Base-by-base conservation (phyloP, 2,797 vertebrate genomes). In the Sebastes oblongus region DNA sequence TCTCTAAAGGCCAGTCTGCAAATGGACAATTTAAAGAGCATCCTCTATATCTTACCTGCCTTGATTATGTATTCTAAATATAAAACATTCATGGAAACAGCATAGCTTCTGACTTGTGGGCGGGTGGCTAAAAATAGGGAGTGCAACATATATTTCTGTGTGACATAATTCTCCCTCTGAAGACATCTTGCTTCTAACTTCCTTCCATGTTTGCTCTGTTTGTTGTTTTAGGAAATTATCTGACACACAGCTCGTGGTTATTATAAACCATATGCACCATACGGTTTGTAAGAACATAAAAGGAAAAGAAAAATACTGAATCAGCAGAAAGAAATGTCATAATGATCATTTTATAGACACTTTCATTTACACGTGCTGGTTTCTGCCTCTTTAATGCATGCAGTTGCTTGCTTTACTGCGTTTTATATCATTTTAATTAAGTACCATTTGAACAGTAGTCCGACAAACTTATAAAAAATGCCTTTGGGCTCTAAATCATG, bases 41-140 rank as follows among this genome's bases (percentile, higher is more conserved):
- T 59, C n/a, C 29, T 50, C 27, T 36, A 10, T 14, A 24, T 72
- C 29, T 42, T 42, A 13, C n/a, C 32, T 18, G 3, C 29, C 11
- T 68, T 18, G 2, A 62, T 50, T 18, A 52, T 68, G 50, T 29
- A 30, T 65, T 77, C 54, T 66, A 78, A 73, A 83, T 74, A 64
- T 46, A 42, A 76, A 78, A 78, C 50, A 69, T 30, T 70, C 68
- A 69, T 29, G 42, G 54, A 80, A 78, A 39, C 22, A 13, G 34
- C 55, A n/a, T 18, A 36, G 50, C 77, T 30, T 86, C 22, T 9
- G 52, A 30, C 42, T 50, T 78, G 75, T 86, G 72, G 66, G 25
- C 39, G 80, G 80, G 50, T 66, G 75, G 54, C 65, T 72, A 71
- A 71, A 56, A 46, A 60, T 71, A 61, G 42, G 29, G 29, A 82